Evolutionary conservation across 2,113 vertebrate genomes (phyloP), one percentile per base, ranked within the genome.

Genomic region (Paramisgurnus dabryanus): DNA sequence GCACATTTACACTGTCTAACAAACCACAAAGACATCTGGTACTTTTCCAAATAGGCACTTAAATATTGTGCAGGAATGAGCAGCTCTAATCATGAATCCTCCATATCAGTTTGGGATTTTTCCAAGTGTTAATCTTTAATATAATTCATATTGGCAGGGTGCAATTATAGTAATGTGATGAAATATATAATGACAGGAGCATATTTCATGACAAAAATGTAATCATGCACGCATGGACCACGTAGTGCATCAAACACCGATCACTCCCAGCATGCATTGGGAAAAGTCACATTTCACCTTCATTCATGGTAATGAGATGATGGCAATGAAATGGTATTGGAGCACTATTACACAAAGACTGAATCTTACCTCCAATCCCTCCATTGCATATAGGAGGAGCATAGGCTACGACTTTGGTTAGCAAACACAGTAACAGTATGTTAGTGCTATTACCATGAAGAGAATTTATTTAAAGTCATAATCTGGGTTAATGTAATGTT

Each of bases 351-450:
- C 57, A 73, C 17, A 70, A 45, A 74, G 11, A 22, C 17, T 67
- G 78, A 63, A 39, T 68, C 92, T 93, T 92, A 94, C 93, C 92
- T 92, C 87, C 89, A 66, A 88, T 86, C 71, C 86, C 90, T 87
- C 90, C 91, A 84, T 88, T 89, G 90, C 92, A 92, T 84, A 91
- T 82, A 76, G 91, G 85, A 82, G 90, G 89, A 87, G 92, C 92
- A 82, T 92, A 92, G 63, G 92, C 89, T 76, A 93, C 92, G 83
- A 94, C 93, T 94, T 82, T 12, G 53, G 61, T 85, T 80, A 17
- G 47, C 58, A 65, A 83, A 84, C 50, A 80, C 39, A 43, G 47
- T 18, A 79, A 61, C 45, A 58, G 0, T 27, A 53, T 50, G 50
- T 77, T 66, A 58, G 15, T 34, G 5, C 61, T 57, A 12, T 27